A percentile compares a stretch with the other conserved stretches of the same genome.
phyloP scores from a whole-genome alignment of 2,888 invertebrate species.

The Nysson spinosus region DNA sequence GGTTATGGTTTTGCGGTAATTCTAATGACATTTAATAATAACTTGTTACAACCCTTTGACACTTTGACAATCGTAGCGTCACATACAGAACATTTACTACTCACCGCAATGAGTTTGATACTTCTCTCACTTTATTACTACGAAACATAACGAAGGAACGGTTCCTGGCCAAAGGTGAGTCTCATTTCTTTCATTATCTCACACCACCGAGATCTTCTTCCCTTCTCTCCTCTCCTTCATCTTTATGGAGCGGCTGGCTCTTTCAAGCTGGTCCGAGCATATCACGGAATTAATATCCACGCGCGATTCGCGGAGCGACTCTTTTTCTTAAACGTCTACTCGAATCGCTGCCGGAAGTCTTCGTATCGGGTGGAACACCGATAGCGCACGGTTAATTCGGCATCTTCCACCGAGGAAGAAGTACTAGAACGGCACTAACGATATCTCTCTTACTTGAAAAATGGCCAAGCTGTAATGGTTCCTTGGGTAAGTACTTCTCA shows the following conservation, averaged over 20 bases:
- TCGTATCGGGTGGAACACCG: constrained; percentile 21
- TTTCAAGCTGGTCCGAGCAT: constrained; percentile 6
- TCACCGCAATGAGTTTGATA: too few relatives aligned
- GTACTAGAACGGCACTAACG: constrained; percentile 41
- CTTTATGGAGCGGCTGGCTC: constrained; percentile 13
- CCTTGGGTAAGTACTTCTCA: constrained; percentile 38
- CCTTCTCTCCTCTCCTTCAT: neutral
- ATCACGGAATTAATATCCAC: constrained; percentile 41
- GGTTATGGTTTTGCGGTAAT: constrained; percentile 58
- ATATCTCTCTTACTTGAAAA: constrained; percentile 50
- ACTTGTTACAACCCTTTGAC: constrained; percentile 42
- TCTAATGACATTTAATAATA: constrained; percentile 59
- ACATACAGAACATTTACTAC: too few relatives aligned
- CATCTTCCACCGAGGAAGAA: constrained; percentile 14
- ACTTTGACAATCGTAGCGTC: constrained; percentile 45
- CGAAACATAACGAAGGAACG: neutral
- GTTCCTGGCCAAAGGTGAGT: neutral
- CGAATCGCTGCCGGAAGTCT: neutral
- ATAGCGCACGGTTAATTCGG: constrained; percentile 41
- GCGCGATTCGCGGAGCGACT: constrained; percentile 12
- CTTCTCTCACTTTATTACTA: neutral
- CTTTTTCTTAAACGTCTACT: constrained; percentile 14
- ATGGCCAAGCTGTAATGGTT: constrained; percentile 45
- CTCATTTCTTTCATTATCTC: constrained; percentile 38
- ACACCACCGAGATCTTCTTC: neutral